Conservation (phyloP, 2,888 invertebrate genomes). For the Euspilapteryx auroguttella region DNA sequence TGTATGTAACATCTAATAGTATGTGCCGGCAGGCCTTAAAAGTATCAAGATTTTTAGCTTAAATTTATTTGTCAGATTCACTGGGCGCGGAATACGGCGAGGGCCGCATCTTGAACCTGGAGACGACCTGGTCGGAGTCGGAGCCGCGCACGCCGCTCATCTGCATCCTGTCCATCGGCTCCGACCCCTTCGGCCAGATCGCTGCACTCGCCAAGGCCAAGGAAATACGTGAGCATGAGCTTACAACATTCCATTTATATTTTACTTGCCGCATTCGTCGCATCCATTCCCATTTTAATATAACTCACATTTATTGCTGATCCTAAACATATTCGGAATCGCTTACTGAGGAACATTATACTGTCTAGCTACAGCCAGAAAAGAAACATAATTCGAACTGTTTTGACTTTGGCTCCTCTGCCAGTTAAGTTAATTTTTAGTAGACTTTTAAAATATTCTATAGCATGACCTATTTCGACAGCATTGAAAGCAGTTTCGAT, state of each 20-base stretch:
- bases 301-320: too few species aligned
- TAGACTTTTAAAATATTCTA: background rate
- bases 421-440: background rate
- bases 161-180: constrained; percentile 92
- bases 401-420: background rate
- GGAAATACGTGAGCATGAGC: constrained; percentile 73
- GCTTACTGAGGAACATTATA: too few species aligned
- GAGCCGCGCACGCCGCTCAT: constrained; percentile 86
- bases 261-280: too few species aligned
- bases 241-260: too few species aligned
- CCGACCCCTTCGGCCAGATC: constrained; percentile 96
- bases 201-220: constrained; percentile 82
- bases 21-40: too few species aligned
- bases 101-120: constrained; percentile 88
- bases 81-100: constrained; percentile 88
- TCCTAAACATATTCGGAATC: too few species aligned
- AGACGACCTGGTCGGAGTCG: constrained; percentile 87
- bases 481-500: constrained; percentile 87
- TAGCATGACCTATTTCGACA: constrained; percentile 33
- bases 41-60: too few species aligned
- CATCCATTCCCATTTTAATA: too few species aligned
- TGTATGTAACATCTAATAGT: too few species aligned
- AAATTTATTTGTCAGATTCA: constrained; percentile 71
- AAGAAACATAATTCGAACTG: too few species aligned
- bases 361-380: too few species aligned